Evolutionary conservation across 1,140 invertebrate genomes (phyloP).

Genomic region (Ladona fulva): DNA sequence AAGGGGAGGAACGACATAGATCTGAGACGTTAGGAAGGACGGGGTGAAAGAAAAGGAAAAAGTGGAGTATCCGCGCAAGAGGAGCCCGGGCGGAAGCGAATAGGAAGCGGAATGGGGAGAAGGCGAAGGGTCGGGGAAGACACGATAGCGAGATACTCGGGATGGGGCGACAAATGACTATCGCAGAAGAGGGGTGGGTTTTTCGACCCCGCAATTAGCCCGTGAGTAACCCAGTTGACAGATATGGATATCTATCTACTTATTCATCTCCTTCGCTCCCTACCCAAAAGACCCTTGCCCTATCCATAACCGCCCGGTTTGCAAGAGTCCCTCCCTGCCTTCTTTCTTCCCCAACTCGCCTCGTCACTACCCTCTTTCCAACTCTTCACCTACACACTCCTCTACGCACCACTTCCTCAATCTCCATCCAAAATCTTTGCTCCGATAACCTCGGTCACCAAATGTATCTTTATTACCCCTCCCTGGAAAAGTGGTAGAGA

Average conservation of each 20-base stretch:
- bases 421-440: neutral
- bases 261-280: neutral
- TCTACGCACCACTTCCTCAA: neutral
- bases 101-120: neutral
- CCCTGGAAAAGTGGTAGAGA: no score
- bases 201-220: neutral
- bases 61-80: neutral
- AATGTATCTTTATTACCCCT: no score
- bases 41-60: neutral
- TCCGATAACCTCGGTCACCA: no score
- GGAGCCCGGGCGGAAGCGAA: neutral
- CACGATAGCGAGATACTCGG: neutral
- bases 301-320: no score
- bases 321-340: no score
- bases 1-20: neutral
- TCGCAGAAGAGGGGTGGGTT: no score
- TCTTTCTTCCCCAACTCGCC: neutral
- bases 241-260: neutral
- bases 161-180: no score
- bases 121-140: neutral
- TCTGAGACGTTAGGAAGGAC: neutral
- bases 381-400: neutral
- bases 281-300: neutral
- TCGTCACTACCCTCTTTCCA: neutral
- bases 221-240: slow-evolving; percentile 2